Evolutionary conservation across 2,888 invertebrate genomes (phyloP).

Genomic region (Rhagonycha lutea): DNA sequence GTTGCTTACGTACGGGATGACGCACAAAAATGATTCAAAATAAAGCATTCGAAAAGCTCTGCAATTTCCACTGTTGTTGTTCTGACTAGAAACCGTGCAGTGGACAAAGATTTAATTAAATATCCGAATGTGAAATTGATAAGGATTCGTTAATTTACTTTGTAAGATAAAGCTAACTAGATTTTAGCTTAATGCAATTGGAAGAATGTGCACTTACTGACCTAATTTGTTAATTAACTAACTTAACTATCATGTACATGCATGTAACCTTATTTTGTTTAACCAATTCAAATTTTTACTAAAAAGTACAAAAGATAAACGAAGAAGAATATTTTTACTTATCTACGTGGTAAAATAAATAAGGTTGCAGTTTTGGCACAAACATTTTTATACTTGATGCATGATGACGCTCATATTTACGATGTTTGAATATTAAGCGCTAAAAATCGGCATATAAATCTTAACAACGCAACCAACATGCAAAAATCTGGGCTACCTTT

Average conservation of each 20-base stretch:
- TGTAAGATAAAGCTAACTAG: neutral
- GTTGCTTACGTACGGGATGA: neutral
- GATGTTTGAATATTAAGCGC: neutral
- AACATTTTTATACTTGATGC: neutral
- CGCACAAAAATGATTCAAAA: neutral
- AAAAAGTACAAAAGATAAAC: too few species aligned
- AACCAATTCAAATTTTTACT: neutral
- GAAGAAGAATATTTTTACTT: neutral
- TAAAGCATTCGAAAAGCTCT: neutral
- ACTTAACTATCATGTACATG: neutral
- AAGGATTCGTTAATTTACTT: neutral
- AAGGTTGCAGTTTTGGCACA: neutral
- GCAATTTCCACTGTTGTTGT: neutral
- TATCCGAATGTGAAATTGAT: neutral
- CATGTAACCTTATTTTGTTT: neutral
- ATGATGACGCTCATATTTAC: neutral
- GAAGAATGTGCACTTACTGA: conserved; percentile 1
- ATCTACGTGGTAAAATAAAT: neutral
- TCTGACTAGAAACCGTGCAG: neutral
- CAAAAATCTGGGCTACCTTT: neutral
- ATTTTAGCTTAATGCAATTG: neutral
- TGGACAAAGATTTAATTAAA: neutral
- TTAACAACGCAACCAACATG: neutral
- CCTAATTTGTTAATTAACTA: neutral
- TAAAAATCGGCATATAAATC: neutral